Percentiles rank a stretch among this genome's conserved stretches.
phyloP scores from a whole-genome alignment of 2,797 vertebrate genomes.

The Silurus aristotelis region DNA sequence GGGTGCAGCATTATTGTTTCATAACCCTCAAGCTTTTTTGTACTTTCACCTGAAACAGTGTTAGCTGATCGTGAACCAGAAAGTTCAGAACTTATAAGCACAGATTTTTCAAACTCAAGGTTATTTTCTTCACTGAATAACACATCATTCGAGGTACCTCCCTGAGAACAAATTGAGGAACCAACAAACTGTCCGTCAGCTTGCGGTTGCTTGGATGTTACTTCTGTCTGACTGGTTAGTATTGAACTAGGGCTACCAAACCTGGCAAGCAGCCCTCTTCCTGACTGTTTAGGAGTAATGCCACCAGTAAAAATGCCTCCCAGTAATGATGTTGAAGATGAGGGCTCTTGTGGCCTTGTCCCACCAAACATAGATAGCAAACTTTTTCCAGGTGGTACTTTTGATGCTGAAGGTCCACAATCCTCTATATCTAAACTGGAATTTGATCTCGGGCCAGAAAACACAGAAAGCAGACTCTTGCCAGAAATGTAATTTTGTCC shows the following conservation, averaged over 20 bases:
- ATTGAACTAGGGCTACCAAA: conserved; percentile 65
- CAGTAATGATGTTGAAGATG: conserved; percentile 61
- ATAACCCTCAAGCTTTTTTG: conserved; percentile 43
- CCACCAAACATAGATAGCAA: conserved; percentile 72
- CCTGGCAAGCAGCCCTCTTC: conserved; percentile 77
- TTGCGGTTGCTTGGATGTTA: conserved; percentile 61
- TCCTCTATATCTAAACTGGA: conserved; percentile 44
- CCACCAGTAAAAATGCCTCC: conserved; percentile 65
- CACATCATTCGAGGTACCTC: conserved; percentile 59
- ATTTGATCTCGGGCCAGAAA: conserved; percentile 63
- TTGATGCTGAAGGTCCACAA: conserved; percentile 60
- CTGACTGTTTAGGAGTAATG: conserved; percentile 65
- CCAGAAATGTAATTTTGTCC: conserved; percentile 61
- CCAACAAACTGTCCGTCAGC: conserved; percentile 66
- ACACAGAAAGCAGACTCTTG: conserved; percentile 70
- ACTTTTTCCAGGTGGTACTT: conserved; percentile 68
- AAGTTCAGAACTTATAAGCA: conserved; percentile 26
- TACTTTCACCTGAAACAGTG: conserved; percentile 29
- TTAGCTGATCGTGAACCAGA: conserved; percentile 39
- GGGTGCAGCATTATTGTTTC: conserved; percentile 3
- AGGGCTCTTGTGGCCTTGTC: conserved; percentile 58
- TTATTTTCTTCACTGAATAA: conserved; percentile 69
- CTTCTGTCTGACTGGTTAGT: conserved; percentile 42
- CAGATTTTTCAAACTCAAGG: conserved; percentile 57
- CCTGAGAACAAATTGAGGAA: conserved; percentile 68